Evolutionary conservation across 2,113 vertebrate species (phyloP), one percentile per base, ranked within the genome.

Genomic region (Equus przewalskii): DNA sequence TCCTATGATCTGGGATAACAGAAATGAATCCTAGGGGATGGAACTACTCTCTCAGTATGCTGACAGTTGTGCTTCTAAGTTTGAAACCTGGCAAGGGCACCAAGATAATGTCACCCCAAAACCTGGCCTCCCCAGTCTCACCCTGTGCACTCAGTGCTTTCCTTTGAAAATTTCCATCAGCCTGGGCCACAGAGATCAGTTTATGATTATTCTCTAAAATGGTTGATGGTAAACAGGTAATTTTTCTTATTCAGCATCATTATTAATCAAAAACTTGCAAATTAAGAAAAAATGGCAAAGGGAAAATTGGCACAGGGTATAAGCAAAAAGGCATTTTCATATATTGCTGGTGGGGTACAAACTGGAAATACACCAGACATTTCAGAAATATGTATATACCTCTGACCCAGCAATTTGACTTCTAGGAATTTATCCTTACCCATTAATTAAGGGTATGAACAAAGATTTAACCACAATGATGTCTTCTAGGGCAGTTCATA

Each of bases 181-280:
- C 58, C n/a, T 16, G 26, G 76, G 51, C 26, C 86, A 36, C 11
- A 65, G 73, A 89, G n/a, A 91, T 86, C 58, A 54, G 16, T 22
- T 91, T 8, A 30, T 80, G 69, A 95, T 94, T 96, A 83, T 75
- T 89, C 36, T 79, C 49, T 44, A 94, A 96, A 28, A 82, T 83
- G 28, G 91, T 96, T 92, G 73, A 86, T 95, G 83, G 84, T 51
- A 96, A 96, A 94, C 56, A 54, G 26, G 60, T 51, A 93, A 72
- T 92, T 91, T 97, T 96, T 81, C 78, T 94, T 81, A 89, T 64
- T 96, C 36, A 26, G 13, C 24, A 70, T 82, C 73, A 78, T 87
- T 88, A 92, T 96, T 93, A 95, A 91, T 94, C 89, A 95, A 97
- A 96, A 44, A 44, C 16, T 84, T 73, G 36, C 46, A 96, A 96